phyloP scores from a whole-genome alignment of 37 sponge, comb jelly and placozoan genomes.

The Ianthella basta region DNA sequence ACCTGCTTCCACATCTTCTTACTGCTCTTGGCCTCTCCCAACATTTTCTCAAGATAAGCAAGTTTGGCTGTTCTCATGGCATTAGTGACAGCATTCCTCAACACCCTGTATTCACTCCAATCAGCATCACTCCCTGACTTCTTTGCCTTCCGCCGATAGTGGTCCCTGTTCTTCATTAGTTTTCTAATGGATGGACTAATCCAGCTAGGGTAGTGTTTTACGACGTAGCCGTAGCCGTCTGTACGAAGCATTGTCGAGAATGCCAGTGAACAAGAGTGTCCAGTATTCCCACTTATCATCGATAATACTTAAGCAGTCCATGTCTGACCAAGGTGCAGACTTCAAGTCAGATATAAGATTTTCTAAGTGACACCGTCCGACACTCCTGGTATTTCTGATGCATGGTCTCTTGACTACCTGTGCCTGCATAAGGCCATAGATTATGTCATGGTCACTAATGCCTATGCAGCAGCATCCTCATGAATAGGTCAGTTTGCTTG shows the following conservation, averaged over 20 bases:
- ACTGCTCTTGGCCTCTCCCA: neutral
- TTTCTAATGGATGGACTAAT: too few species aligned
- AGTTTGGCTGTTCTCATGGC: neutral
- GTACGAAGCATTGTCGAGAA: neutral
- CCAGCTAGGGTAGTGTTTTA: too few species aligned
- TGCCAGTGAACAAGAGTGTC: neutral
- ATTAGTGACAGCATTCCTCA: neutral
- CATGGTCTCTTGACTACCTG: neutral
- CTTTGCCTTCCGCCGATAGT: neutral
- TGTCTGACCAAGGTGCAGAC: neutral
- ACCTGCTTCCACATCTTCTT: conserved; percentile 1
- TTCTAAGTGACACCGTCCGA: neutral
- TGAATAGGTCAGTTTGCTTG: neutral
- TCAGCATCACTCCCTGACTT: neutral
- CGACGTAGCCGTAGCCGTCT: too few species aligned
- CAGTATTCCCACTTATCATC: neutral
- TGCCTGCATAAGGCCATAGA: neutral
- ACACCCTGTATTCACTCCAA: neutral
- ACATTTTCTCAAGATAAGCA: neutral
- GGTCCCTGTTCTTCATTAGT: neutral
- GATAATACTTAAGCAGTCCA: neutral
- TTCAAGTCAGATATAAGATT: neutral
- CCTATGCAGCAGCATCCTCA: neutral
- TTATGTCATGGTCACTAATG: too few species aligned
- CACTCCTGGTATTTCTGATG: neutral